Percentiles rank a stretch among this genome's conserved stretches.
These are phyloP conservation scores for Enteromius fasciolatus DNA, from an alignment of 2,797 vertebrate genomes.

Conservation along the genomic window DNA sequence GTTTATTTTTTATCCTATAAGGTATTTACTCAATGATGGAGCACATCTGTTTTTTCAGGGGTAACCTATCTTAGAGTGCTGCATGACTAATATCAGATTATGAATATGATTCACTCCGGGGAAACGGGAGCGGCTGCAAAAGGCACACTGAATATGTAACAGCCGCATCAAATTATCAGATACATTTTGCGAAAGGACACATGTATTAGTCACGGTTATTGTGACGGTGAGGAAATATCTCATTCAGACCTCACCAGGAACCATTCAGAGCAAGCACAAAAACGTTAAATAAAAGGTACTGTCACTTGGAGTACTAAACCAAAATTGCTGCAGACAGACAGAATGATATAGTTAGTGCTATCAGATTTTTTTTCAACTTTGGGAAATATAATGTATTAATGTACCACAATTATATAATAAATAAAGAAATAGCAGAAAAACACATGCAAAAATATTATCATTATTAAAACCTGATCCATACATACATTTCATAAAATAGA, in stretches of 20 bases:
- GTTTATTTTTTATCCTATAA: slow-evolving; percentile 22
- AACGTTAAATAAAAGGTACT: background rate
- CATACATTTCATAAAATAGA: background rate
- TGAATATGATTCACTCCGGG: slow-evolving; percentile 38
- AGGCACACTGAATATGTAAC: slow-evolving; percentile 44
- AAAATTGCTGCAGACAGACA: background rate
- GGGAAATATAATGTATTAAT: background rate
- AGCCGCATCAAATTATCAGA: slow-evolving; percentile 34
- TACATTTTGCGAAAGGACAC: slow-evolving; percentile 35
- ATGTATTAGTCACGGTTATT: slow-evolving; percentile 35
- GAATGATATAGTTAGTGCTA: background rate
- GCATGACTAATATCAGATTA: slow-evolving; percentile 48
- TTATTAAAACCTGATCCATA: background rate
- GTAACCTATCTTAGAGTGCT: slow-evolving; percentile 25
- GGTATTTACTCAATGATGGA: slow-evolving; percentile 36
- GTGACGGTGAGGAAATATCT: background rate
- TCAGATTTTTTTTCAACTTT: background rate
- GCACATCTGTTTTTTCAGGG: slow-evolving; percentile 33
- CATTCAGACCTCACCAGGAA: slow-evolving; percentile 26
- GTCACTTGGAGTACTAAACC: background rate
- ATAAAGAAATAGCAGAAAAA: background rate
- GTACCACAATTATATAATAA: background rate
- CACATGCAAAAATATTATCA: too few species aligned
- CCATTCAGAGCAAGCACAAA: background rate
- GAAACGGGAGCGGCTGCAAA: slow-evolving; percentile 28